Base-by-base conservation (phyloP, 2,113 vertebrate genomes). In the Dipodomys merriami region DNA sequence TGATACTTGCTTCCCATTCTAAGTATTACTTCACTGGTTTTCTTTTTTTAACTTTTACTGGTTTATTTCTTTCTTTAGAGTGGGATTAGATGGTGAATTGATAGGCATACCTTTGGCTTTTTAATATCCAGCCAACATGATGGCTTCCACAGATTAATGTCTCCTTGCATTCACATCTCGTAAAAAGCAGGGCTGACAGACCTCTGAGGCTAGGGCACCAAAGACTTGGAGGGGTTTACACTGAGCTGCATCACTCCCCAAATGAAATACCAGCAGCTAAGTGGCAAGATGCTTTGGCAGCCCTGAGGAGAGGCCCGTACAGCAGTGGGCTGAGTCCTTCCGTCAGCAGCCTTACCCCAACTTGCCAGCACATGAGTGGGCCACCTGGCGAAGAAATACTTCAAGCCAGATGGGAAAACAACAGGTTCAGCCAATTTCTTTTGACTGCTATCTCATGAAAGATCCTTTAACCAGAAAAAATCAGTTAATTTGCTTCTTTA, bases 51-150 rank as follows among this genome's bases (percentile, higher is more conserved):
- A 64, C 67, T 29, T 73, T 64, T 29, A 78, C 20, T 29, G 88
- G 65, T 30, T 92, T 64, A 35, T 72, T 46, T 60, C 91, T 86
- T 44, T 39, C 76, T 86, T 71, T n/a, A 83, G 35, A 76, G 68
- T 46, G 33, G 77, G 76, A 83, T 7, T 2, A 2, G 79, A 64
- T 33, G 16, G 53, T 16, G 69, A 89, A 74, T 46, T 62, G 29
- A 72, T 2, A 33, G 46, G 20, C 83, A 23, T 69, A 44, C 49
- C 33, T 91, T 67, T 57, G 35, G 78, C 12, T 33, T 46, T 39
- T 35, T 22, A 19, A 73, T 53, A 83, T 57, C 5, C 60, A 39
- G 67, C 16, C 11, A 73, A 62, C 44, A 44, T 4, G 49, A 67
- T 0, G 20, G 20, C 27, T 15, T 68, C 39, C 20, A 30, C 35